phyloP scores from a whole-genome alignment of 1,140 invertebrate species.

The Mercenaria mercenaria region DNA sequence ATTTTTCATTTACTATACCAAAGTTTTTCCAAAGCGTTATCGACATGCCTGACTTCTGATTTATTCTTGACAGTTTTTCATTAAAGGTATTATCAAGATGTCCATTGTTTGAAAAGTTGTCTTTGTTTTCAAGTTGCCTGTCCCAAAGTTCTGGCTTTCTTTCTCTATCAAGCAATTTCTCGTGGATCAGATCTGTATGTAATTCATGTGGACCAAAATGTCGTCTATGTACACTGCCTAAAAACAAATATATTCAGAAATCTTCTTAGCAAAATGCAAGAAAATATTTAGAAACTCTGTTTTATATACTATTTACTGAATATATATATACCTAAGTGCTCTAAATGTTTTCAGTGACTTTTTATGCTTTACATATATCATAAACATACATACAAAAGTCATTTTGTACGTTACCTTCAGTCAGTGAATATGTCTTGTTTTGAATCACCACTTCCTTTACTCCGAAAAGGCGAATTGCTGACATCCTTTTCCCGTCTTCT shows the following conservation, averaged over 20 bases:
- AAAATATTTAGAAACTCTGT: too few species aligned
- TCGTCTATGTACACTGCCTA: too few species aligned
- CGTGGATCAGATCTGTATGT: not conserved
- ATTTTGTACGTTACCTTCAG: not conserved
- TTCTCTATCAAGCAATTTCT: not conserved
- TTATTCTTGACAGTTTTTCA: not conserved
- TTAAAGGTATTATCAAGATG: not conserved
- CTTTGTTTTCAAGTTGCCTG: not conserved
- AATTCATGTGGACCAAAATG: not conserved
- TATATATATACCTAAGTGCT: too few species aligned
- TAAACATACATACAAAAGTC: too few species aligned
- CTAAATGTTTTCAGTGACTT: too few species aligned
- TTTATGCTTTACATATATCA: too few species aligned
- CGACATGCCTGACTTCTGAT: not conserved
- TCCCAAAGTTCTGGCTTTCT: not conserved
- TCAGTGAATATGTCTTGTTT: not conserved
- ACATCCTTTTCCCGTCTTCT: not conserved
- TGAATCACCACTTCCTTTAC: not conserved
- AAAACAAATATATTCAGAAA: too few species aligned
- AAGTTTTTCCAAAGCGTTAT: not conserved
- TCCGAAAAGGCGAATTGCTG: not conserved
- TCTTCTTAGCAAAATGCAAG: too few species aligned
- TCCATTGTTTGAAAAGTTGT: not conserved
- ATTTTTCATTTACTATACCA: not conserved
- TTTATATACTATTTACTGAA: too few species aligned